These are phyloP conservation scores for Microctonus hyperodae DNA, from an alignment of 2,888 invertebrate species.

Conservation along the genomic window DNA sequence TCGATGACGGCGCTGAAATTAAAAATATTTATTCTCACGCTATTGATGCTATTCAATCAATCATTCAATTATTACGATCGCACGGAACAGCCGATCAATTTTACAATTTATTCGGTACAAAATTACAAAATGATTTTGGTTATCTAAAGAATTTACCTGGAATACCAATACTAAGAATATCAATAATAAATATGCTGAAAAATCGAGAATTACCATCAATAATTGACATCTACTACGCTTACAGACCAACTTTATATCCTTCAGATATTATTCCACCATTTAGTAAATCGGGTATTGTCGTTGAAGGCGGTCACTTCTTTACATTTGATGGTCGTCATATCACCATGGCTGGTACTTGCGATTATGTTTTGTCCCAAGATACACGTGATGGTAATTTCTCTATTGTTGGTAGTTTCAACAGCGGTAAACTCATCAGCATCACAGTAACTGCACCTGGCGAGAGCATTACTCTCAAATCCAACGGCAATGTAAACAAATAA, in stretches of 20 bases:
- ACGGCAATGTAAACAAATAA: slow-evolving; percentile 66
- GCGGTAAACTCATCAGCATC: slow-evolving; percentile 74
- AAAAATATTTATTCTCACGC: slow-evolving; percentile 70
- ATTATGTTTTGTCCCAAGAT: slow-evolving; percentile 85
- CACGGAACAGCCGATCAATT: slow-evolving; percentile 61
- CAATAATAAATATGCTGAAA: slow-evolving; percentile 68
- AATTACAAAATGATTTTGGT: slow-evolving; percentile 58
- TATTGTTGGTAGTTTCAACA: slow-evolving; percentile 74
- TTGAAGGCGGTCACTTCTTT: slow-evolving; percentile 85
- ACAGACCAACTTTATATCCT: slow-evolving; percentile 65
- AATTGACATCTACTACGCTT: slow-evolving; percentile 66
- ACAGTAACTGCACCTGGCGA: slow-evolving; percentile 75
- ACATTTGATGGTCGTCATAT: slow-evolving; percentile 87
- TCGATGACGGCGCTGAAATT: slow-evolving; percentile 72
- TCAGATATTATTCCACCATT: slow-evolving; percentile 72
- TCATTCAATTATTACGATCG: slow-evolving; percentile 63
- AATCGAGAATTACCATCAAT: slow-evolving; percentile 70
- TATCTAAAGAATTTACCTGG: slow-evolving; percentile 66
- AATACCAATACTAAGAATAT: slow-evolving; percentile 68
- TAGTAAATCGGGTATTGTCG: slow-evolving; percentile 69
- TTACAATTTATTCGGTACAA: slow-evolving; percentile 56
- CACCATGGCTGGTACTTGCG: slow-evolving; percentile 83
- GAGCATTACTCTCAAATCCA: slow-evolving; percentile 66
- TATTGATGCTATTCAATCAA: slow-evolving; percentile 68
- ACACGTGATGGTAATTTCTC: slow-evolving; percentile 87